Conservation (phyloP, 2,797 vertebrate genomes). For the Hephaestus fuliginosus region DNA sequence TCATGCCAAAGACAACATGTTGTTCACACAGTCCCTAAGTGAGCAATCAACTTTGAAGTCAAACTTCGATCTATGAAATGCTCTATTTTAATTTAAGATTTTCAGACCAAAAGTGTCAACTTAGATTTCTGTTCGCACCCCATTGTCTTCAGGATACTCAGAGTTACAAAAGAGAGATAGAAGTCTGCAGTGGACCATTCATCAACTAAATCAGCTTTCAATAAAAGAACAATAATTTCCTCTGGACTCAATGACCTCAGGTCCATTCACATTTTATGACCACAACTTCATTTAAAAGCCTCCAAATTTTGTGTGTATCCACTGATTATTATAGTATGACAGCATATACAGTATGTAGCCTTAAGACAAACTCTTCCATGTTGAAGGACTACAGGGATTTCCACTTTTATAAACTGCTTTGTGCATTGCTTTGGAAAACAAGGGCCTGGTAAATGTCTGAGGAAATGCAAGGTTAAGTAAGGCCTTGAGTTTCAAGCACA, state of each 20-base stretch:
- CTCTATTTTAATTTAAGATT: conserved; percentile 49
- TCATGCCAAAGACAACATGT: conserved; percentile 29
- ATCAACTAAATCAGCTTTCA: conserved; percentile 16
- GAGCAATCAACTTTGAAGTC: not conserved
- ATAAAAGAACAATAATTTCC: conserved; percentile 10
- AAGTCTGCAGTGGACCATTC: conserved; percentile 13
- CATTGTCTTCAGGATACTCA: conserved; percentile 10
- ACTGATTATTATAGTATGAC: not conserved
- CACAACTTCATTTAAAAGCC: not conserved
- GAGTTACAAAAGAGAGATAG: conserved; percentile 49
- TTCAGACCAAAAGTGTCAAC: conserved; percentile 8
- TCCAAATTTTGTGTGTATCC: not conserved
- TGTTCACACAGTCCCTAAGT: conserved; percentile 5
- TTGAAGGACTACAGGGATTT: conserved; percentile 27
- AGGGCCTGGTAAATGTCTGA: conserved; percentile 22
- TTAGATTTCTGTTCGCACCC: conserved; percentile 41
- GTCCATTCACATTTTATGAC: not conserved
- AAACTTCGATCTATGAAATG: conserved; percentile 23
- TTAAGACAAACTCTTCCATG: conserved; percentile 3
- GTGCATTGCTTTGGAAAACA: conserved; percentile 13
- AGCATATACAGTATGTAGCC: not conserved
- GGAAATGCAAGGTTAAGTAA: conserved; percentile 9
- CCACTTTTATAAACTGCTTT: conserved; percentile 29
- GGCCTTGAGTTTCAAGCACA: conserved; percentile 10
- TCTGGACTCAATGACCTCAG: conserved; percentile 5